phyloP scores from a whole-genome alignment of 2,888 invertebrate species.

The Cetonia aurata region DNA sequence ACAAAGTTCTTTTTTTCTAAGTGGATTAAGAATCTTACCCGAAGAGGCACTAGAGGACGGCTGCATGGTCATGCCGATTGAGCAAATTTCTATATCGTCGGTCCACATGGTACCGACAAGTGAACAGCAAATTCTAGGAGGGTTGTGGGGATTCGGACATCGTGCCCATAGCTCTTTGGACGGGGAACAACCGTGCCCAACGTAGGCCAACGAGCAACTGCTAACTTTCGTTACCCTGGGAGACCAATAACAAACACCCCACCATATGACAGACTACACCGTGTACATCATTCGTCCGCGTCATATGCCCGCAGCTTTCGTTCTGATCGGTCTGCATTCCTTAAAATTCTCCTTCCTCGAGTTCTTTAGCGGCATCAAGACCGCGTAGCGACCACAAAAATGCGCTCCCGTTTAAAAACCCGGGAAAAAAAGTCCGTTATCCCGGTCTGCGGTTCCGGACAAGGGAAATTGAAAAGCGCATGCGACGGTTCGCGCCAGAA shows the following conservation, averaged over 20 bases:
- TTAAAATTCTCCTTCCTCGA: background rate
- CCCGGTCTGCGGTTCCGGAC: conserved; percentile 57
- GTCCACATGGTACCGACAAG: conserved; percentile 71
- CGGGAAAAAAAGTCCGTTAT: conserved; percentile 57
- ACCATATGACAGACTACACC: conserved; percentile 37
- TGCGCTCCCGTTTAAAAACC: conserved; percentile 43
- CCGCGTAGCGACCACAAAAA: conserved; percentile 21
- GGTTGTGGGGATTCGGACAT: conserved; percentile 42
- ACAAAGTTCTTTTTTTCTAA: background rate
- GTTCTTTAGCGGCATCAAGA: background rate
- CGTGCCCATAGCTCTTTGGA: conserved; percentile 40
- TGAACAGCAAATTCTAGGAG: conserved; percentile 41
- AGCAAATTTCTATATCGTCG: conserved; percentile 82
- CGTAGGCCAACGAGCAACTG: conserved; percentile 46
- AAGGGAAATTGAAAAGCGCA: conserved; percentile 48
- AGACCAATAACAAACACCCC: conserved; percentile 47
- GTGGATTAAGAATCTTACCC: conserved; percentile 66
- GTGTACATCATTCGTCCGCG: conserved; percentile 22
- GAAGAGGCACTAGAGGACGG: conserved; percentile 81
- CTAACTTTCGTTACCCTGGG: conserved; percentile 46
- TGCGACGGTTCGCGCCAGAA: conserved; percentile 45
- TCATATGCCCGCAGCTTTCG: too few species aligned
- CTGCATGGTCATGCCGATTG: conserved; percentile 86
- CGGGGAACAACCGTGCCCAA: conserved; percentile 41
- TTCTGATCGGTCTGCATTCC: too few species aligned